A percentile compares a stretch with the other conserved stretches of the same genome.
Conservation (phyloP, 1,140 invertebrate genomes). For the Drosophila aff. region DNA sequence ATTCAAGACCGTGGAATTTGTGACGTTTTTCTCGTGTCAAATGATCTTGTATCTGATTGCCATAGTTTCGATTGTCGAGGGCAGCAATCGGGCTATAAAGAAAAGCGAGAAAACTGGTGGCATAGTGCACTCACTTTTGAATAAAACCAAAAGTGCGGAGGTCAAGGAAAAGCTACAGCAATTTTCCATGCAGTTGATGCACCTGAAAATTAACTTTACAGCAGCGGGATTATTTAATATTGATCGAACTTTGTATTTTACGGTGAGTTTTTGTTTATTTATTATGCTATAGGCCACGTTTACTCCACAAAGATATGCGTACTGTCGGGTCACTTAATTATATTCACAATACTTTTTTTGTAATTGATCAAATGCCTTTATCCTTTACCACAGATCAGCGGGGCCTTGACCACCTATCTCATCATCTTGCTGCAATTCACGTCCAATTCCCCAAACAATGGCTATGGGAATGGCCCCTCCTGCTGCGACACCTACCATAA, state of each 20-base stretch:
- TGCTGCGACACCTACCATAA: slow-evolving; percentile 63
- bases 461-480: slow-evolving; percentile 31
- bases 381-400: slow-evolving; percentile 68
- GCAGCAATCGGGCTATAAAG: slow-evolving; percentile 81
- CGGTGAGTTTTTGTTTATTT: slow-evolving; percentile 46
- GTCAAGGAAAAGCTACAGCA: slow-evolving; percentile 81
- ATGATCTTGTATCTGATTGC: slow-evolving; percentile 83
- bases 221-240: slow-evolving; percentile 83
- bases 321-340: neutral
- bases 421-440: slow-evolving; percentile 84
- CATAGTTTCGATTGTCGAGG: slow-evolving; percentile 82
- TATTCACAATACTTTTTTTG: neutral
- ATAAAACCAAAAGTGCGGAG: slow-evolving; percentile 74
- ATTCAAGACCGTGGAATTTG: slow-evolving; percentile 82
- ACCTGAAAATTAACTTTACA: slow-evolving; percentile 82
- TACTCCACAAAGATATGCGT: no score
- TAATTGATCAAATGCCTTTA: neutral
- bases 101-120: slow-evolving; percentile 83
- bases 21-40: slow-evolving; percentile 82
- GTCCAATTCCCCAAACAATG: slow-evolving; percentile 58
- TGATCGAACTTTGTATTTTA: slow-evolving; percentile 82
- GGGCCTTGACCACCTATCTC: slow-evolving; percentile 80
- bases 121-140: slow-evolving; percentile 78
- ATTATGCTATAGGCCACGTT: no score
- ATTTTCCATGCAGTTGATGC: slow-evolving; percentile 81